Evolutionary conservation across 2,888 invertebrate genomes (phyloP).

Genomic region (Caenorhabditis auriculariae): DNA sequence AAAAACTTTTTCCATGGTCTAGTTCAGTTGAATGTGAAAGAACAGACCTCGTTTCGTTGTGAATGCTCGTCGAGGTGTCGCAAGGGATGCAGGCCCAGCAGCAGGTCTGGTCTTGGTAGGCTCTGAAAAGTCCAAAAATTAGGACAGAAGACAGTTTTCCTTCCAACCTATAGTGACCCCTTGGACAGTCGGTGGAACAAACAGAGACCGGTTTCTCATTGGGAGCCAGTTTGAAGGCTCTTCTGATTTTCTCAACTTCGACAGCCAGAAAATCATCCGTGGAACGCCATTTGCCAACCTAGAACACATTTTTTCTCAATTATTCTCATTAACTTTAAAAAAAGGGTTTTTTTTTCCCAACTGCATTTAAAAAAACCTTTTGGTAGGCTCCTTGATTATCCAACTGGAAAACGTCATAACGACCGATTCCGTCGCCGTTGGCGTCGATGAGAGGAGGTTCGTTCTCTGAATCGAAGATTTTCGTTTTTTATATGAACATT

Average conservation of each 20-base stretch:
- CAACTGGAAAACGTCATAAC: conserved; percentile 75
- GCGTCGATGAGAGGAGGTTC: conserved; percentile 69
- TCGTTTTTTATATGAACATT: neutral
- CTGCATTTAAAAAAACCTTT: conserved; percentile 65
- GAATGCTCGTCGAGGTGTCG: conserved; percentile 70
- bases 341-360: too few relatives aligned
- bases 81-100: conserved; percentile 77
- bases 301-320: neutral
- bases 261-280: conserved; percentile 47
- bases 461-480: conserved; percentile 65
- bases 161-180: conserved; percentile 68
- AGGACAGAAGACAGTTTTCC: neutral
- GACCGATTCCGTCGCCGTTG: conserved; percentile 74
- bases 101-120: conserved; percentile 65
- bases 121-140: conserved; percentile 12
- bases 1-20: neutral
- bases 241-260: conserved; percentile 35
- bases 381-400: conserved; percentile 71
- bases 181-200: conserved; percentile 72
- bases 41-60: conserved; percentile 69
- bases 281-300: conserved; percentile 44
- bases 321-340: too few relatives aligned
- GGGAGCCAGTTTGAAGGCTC: conserved; percentile 18
- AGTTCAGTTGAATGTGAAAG: neutral
- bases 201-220: conserved; percentile 69